These are phyloP conservation scores for Berghia stephanieae DNA, from an alignment of 1,140 invertebrate genomes.

Conservation along the genomic window DNA sequence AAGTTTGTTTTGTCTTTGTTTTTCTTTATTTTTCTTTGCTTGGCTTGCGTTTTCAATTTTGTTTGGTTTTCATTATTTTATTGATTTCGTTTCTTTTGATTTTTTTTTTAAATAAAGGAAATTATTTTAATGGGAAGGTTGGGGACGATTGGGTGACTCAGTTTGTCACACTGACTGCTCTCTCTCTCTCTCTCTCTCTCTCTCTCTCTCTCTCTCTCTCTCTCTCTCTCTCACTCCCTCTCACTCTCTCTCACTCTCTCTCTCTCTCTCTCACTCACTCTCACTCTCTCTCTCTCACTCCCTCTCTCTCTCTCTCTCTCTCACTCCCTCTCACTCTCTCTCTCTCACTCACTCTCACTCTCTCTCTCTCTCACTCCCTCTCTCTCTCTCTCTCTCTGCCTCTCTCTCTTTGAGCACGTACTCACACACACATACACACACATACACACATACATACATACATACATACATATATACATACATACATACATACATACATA, in stretches of 20 bases:
- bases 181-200: background rate
- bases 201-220: slow-evolving; percentile 5
- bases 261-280: background rate
- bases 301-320: background rate
- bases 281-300: background rate
- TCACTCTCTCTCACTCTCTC: background rate
- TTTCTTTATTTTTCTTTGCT: too few species aligned
- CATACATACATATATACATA: too few species aligned
- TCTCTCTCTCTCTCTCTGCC: background rate
- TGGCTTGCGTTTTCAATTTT: too few species aligned
- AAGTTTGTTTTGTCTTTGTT: too few species aligned
- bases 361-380: background rate
- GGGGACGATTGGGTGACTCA: too few species aligned
- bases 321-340: background rate
- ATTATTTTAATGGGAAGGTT: too few species aligned
- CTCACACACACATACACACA: slow-evolving; percentile 9
- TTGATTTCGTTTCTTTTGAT: too few species aligned
- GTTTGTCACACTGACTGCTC: too few species aligned
- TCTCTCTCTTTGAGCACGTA: background rate
- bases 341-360: slow-evolving; percentile 9
- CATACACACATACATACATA: background rate
- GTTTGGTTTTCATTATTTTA: too few species aligned
- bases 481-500: too few species aligned
- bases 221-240: background rate
- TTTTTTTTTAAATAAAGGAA: too few species aligned